phyloP scores from a whole-genome alignment of 2,797 vertebrate genomes.

The Liasis olivaceus region DNA sequence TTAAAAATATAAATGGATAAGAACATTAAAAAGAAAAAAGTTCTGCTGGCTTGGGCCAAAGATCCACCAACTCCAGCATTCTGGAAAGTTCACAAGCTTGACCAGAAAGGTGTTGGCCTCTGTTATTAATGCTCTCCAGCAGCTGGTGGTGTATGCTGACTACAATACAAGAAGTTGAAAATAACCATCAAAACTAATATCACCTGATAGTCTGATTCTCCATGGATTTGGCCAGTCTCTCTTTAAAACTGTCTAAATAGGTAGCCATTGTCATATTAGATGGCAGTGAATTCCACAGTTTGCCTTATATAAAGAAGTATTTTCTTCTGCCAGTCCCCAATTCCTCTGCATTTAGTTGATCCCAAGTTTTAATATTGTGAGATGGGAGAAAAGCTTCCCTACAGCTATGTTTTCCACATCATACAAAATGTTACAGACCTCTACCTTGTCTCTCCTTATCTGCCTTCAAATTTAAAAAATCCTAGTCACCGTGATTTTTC shows the following conservation, averaged over 20 bases:
- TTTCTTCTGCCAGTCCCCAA: neutral
- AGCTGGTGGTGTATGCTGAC: neutral
- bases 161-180: neutral
- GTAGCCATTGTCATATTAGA: neutral
- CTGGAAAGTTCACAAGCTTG: neutral
- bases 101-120: neutral
- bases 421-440: neutral
- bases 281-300: neutral
- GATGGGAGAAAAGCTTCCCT: neutral
- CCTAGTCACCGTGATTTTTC: neutral
- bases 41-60: neutral
- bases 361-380: neutral
- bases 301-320: neutral
- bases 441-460: neutral
- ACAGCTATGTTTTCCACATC: neutral
- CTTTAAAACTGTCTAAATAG: neutral
- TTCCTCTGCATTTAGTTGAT: neutral
- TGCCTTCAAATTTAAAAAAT: neutral
- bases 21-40: neutral
- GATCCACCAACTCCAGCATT: neutral
- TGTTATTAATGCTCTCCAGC: neutral
- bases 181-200: neutral
- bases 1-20: neutral
- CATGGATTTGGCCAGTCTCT: neutral
- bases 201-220: neutral